Conservation (phyloP, 2,888 invertebrate genomes). For the Crocallis elinguaria region DNA sequence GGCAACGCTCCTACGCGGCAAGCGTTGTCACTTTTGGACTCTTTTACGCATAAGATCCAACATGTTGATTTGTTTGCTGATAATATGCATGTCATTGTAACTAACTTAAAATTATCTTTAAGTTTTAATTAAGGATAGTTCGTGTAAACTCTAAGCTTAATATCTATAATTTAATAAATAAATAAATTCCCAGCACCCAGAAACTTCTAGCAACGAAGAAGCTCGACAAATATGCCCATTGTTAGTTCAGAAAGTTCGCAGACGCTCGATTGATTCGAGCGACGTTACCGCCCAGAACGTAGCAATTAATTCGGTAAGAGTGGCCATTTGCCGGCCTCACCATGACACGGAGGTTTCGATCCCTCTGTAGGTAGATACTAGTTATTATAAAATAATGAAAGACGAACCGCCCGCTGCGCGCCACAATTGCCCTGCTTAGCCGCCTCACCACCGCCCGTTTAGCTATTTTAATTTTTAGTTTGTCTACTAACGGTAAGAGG, state of each 20-base stretch:
- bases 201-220: slow-evolving; percentile 2
- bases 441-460: slow-evolving; percentile 77
- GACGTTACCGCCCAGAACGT: slow-evolving; percentile 78
- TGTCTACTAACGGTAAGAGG: slow-evolving; percentile 78
- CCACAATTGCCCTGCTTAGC: slow-evolving; percentile 83
- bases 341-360: slow-evolving; percentile 76
- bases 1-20: too few species aligned
- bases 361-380: slow-evolving; percentile 61
- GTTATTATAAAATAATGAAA: slow-evolving; percentile 85
- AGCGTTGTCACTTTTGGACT: too few species aligned
- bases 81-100: too few species aligned
- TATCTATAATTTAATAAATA: too few species aligned
- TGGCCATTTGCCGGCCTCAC: slow-evolving; percentile 63
- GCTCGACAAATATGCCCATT: slow-evolving; percentile 43
- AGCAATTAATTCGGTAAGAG: slow-evolving; percentile 81
- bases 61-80: too few species aligned
- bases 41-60: too few species aligned
- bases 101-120: too few species aligned
- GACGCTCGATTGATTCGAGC: slow-evolving; percentile 56
- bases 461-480: slow-evolving; percentile 84
- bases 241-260: slow-evolving; percentile 42
- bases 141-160: not conserved
- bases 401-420: slow-evolving; percentile 79
- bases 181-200: not conserved
- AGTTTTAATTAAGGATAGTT: too few species aligned